Conservation (phyloP, 2,113 vertebrate genomes). For the Mastomys natalensis region DNA sequence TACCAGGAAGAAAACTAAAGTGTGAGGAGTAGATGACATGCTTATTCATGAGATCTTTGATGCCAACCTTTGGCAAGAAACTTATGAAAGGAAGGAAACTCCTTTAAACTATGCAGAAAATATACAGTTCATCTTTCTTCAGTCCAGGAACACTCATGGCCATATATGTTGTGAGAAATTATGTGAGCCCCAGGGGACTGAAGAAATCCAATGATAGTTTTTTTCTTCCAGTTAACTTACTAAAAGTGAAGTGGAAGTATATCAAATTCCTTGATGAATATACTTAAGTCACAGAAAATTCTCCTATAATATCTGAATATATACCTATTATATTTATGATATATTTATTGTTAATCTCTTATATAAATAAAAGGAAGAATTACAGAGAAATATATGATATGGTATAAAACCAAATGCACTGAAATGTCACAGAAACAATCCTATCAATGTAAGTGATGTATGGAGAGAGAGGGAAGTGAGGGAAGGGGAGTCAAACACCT, state of each 20-base stretch:
- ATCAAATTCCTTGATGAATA: not conserved
- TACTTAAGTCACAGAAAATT: not conserved
- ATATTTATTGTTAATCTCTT: not conserved
- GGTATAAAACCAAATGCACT: not conserved
- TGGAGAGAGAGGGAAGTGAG: not conserved
- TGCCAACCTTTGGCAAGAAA: not conserved
- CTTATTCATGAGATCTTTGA: not conserved
- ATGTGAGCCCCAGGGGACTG: not conserved
- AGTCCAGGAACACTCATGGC: not conserved
- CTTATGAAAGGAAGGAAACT: slow-evolving; percentile 11
- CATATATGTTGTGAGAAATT: not conserved
- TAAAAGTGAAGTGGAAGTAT: not conserved
- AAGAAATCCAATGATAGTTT: not conserved
- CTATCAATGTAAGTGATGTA: not conserved
- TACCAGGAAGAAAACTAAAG: not conserved
- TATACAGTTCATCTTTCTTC: slow-evolving; percentile 50
- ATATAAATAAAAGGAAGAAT: not conserved
- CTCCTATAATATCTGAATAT: not conserved
- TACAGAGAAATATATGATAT: not conserved
- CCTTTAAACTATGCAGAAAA: not conserved
- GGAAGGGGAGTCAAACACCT: not conserved
- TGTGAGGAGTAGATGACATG: slow-evolving; percentile 40
- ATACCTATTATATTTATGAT: not conserved
- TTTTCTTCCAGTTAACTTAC: not conserved
- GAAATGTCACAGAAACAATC: not conserved